A percentile compares a stretch with the other conserved stretches of the same genome.
These are phyloP conservation scores for Adelphocoris suturalis DNA, from an alignment of 2,888 invertebrate species.

Conservation along the genomic window DNA sequence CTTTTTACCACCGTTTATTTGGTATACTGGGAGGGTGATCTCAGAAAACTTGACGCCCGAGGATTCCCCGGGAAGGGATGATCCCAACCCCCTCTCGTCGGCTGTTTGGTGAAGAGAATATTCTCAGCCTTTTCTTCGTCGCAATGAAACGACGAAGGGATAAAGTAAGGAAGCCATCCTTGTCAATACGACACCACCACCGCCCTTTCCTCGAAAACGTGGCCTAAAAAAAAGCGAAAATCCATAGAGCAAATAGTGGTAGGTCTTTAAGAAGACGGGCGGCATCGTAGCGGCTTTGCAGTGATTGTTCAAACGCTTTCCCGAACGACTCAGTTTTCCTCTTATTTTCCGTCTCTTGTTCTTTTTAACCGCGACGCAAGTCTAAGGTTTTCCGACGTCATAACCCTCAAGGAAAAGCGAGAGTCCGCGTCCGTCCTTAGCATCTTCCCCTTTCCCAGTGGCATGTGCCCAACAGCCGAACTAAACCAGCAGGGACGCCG, in stretches of 20 bases:
- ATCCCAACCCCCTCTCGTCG: too few relatives aligned
- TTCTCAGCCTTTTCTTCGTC: too few relatives aligned
- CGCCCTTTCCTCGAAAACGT: background rate
- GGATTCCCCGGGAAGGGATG: too few relatives aligned
- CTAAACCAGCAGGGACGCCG: constrained; percentile 24
- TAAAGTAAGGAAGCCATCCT: background rate
- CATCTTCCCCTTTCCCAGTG: background rate
- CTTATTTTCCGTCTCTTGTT: background rate
- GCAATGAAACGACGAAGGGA: too few relatives aligned
- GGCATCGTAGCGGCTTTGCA: constrained; percentile 43
- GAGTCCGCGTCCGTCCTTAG: background rate
- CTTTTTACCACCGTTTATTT: too few relatives aligned
- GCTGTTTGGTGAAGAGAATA: too few relatives aligned
- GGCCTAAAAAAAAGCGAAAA: background rate
- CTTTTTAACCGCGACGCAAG: constrained; percentile 26
- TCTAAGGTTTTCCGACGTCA: constrained; percentile 27
- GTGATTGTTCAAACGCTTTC: constrained; percentile 57
- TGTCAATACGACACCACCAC: constrained; percentile 1
- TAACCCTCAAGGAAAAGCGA: constrained; percentile 48
- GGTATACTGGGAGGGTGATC: too few relatives aligned
- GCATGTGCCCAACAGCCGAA: constrained; percentile 28
- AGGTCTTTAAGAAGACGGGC: constrained; percentile 36
- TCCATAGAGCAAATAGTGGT: constrained; percentile 37
- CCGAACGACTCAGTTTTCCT: background rate
- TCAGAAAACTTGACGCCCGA: too few relatives aligned